Evolutionary conservation across 2,113 vertebrate genomes (phyloP).

Genomic region (Xenopus borealis): DNA sequence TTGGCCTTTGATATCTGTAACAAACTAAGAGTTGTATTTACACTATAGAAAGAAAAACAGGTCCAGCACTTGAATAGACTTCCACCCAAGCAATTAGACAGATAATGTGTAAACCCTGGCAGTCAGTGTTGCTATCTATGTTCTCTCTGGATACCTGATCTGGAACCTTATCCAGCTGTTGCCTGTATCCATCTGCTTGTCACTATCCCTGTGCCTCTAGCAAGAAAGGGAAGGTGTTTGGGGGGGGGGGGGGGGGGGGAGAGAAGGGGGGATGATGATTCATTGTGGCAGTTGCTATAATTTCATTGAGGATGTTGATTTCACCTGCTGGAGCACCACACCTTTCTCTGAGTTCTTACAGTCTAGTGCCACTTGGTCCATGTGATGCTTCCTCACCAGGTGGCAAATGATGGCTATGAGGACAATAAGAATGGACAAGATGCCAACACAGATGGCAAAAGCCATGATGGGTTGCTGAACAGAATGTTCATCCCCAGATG

Average conservation of each 20-base stretch:
- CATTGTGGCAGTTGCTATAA: constrained; percentile 41
- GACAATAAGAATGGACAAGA: constrained; percentile 42
- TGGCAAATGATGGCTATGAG: constrained; percentile 55
- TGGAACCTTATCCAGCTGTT: too few relatives aligned
- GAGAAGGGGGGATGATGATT: background rate
- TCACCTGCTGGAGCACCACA: constrained; percentile 54
- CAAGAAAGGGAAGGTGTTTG: background rate
- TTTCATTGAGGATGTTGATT: constrained; percentile 47
- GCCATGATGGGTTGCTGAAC: constrained; percentile 52
- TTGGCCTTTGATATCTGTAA: too few relatives aligned
- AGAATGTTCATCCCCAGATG: background rate
- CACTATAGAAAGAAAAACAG: too few relatives aligned
- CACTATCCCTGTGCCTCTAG: too few relatives aligned
- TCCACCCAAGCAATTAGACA: too few relatives aligned
- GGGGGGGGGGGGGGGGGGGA: background rate
- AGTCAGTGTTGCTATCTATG: too few relatives aligned
- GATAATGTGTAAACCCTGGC: too few relatives aligned
- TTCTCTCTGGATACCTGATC: too few relatives aligned
- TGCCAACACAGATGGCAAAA: constrained; percentile 51
- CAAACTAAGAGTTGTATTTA: too few relatives aligned
- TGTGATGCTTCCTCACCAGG: constrained; percentile 53
- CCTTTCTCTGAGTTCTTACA: constrained; percentile 50
- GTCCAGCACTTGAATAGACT: too few relatives aligned
- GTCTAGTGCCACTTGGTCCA: constrained; percentile 37
- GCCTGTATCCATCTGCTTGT: too few relatives aligned